Evolutionary conservation across 2,113 vertebrate species (phyloP).

Genomic region (Bos taurus): ARS-UCD2.0 NC_037349.1:52905001-52905500

Average conservation of each 20-base stretch:
- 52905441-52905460: background rate
- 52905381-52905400: background rate
- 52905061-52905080: background rate
- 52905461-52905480: background rate
- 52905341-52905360: background rate
- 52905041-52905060: background rate
- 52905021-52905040: background rate
- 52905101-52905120: background rate
- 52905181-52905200: background rate
- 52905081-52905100: background rate
- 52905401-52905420: background rate
- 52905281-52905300: background rate
- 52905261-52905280: background rate
- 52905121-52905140: accelerated
- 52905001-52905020: background rate
- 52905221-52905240: background rate
- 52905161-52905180: background rate
- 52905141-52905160: background rate
- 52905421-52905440: accelerated
- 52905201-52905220: background rate
- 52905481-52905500: background rate
- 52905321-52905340: background rate
- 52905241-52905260: no score
- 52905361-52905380: background rate
- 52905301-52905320: background rate